Percentiles rank a stretch among this genome's conserved stretches.
phyloP scores from a whole-genome alignment of 2,797 vertebrate species.

The Cynopterus sphinx region DNA sequence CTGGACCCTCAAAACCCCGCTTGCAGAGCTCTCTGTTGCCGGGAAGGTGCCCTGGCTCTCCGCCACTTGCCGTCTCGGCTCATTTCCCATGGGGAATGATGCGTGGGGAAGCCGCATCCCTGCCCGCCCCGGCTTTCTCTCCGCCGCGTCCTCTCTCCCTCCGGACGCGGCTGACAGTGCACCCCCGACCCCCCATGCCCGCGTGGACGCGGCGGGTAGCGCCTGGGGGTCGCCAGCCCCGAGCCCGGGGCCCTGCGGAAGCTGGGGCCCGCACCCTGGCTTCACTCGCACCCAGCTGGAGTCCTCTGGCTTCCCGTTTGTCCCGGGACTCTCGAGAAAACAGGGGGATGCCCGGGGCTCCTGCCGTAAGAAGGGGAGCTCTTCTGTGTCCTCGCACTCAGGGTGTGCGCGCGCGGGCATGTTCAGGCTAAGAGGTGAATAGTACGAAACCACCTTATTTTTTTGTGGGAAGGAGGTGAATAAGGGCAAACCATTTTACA shows the following conservation, averaged over 20 bases:
- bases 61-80: neutral
- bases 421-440: neutral
- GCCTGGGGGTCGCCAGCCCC: neutral
- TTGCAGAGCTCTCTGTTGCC: neutral
- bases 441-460: neutral
- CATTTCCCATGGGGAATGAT: neutral
- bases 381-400: neutral
- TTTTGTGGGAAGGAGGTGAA: neutral
- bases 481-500: neutral
- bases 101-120: neutral
- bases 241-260: neutral
- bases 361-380: neutral
- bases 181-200: rapidly evolving
- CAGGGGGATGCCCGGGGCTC: neutral
- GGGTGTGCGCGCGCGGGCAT: neutral
- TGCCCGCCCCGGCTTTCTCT: too few relatives aligned
- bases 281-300: neutral
- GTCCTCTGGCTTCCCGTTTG: neutral
- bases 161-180: neutral
- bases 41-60: neutral
- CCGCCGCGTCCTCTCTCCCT: neutral
- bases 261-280: neutral
- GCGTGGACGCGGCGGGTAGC: neutral
- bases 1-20: neutral
- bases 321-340: neutral